Base-by-base conservation (phyloP, 2,113 vertebrate species). In the Eulacestoma nigropectus region DNA sequence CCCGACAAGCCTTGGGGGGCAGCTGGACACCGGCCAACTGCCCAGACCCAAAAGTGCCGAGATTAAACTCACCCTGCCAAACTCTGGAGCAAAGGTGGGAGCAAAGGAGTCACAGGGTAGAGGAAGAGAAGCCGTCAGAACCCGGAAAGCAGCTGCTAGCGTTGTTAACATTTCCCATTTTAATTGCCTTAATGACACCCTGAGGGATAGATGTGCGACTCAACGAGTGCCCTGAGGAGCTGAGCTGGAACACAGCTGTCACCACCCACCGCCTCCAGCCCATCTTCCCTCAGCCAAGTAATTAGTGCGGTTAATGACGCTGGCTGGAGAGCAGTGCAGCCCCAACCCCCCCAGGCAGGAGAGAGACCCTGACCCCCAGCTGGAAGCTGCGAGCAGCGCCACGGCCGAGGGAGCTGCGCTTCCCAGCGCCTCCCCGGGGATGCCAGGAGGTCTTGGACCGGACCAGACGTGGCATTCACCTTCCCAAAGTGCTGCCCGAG, bases 171-270 rank as follows among this genome's bases (percentile, higher is more conserved):
- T 81, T 87, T 91, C 89, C 82, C 81, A 55, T 95, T 87, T 90
- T 96, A 96, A 97, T 96, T 94, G 93, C 47, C 57, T 74, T 91
- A 95, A 96, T 73, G 90, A 94, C 23, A 16, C 93, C 88, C 95
- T 76, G 82, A 96, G 91, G 93, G 75, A 67, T 57, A 47, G 70
- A 87, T 63, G 68, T 25, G 90, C 59, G 87, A 93, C 59, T 85
- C 39, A 7, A 37, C 1, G 4, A 74, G 63, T 35, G 64, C 64
- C 76, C 10, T 0, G 39, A 95, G 84, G 77, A 87, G 84, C 89
- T n/a, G 89, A 81, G 73, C 86, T 79, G 84, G 70, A 91, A 76
- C 82, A 64, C 95, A 94, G 88, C 88, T 96, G 87, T 77, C 87
- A 89, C 57, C 75, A 59, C 50, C 81, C 68, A 47, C 12, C 53